phyloP scores from a whole-genome alignment of 1,140 invertebrate genomes.

The Melipona quadrifasciata region DNA sequence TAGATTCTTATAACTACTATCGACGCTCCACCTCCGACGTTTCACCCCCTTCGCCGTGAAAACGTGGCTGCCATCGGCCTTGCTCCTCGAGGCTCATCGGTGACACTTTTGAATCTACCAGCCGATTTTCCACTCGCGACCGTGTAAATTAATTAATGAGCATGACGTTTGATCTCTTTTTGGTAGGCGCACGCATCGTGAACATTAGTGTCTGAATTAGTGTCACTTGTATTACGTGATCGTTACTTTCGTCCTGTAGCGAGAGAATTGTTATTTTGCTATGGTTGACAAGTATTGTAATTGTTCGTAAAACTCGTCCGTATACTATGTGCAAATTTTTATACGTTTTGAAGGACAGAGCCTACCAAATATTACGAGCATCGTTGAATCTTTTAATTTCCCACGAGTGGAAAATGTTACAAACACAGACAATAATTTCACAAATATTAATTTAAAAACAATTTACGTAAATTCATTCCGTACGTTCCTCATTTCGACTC shows the following conservation, averaged over 20 bases:
- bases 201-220: background rate
- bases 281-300: too few relatives aligned
- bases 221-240: background rate
- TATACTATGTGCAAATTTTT: too few relatives aligned
- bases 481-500: background rate
- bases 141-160: background rate
- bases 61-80: conserved; percentile 24
- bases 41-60: background rate
- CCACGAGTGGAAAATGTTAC: too few relatives aligned
- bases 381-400: background rate
- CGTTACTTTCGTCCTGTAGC: background rate
- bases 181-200: background rate
- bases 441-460: too few relatives aligned
- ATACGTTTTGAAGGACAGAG: background rate
- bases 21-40: conserved; percentile 23
- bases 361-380: too few relatives aligned
- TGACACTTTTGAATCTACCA: conserved; percentile 63
- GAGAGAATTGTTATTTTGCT: too few relatives aligned
- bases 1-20: conserved; percentile 70
- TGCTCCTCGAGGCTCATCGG: conserved; percentile 18
- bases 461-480: background rate
- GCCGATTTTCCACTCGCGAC: conserved; percentile 63
- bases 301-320: too few relatives aligned
- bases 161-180: background rate
- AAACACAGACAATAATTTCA: background rate